Percentiles rank a stretch among this genome's conserved stretches.
Conservation (phyloP, 2,888 invertebrate species). For the Caenorhabditis sp. region DNA sequence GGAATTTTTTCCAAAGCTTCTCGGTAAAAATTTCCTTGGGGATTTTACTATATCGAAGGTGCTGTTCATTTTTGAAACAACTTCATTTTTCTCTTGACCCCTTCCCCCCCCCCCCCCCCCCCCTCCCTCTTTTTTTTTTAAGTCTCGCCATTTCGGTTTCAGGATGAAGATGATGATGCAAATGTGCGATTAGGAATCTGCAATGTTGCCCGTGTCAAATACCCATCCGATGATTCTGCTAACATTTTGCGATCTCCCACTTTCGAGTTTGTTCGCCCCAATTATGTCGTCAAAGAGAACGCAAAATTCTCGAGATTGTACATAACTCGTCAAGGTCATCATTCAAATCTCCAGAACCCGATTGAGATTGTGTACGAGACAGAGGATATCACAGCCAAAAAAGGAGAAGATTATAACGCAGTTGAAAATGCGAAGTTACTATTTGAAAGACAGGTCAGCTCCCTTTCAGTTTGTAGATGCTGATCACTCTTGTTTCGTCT, state of each 20-base stretch:
- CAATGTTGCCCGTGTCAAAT: slow-evolving; percentile 49
- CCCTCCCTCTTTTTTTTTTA: too few species aligned
- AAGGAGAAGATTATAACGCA: slow-evolving; percentile 74
- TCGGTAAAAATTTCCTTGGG: too few species aligned
- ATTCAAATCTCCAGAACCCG: slow-evolving; percentile 10
- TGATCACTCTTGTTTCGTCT: background rate
- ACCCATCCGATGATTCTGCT: slow-evolving; percentile 30
- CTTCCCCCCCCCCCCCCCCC: too few species aligned
- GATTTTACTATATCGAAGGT: too few species aligned
- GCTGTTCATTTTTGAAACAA: too few species aligned
- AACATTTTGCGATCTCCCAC: slow-evolving; percentile 14
- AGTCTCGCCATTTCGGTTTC: too few species aligned
- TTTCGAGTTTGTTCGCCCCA: slow-evolving; percentile 53
- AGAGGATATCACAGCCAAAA: slow-evolving; percentile 75
- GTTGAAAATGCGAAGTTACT: slow-evolving; percentile 32
- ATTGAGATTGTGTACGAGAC: slow-evolving; percentile 74
- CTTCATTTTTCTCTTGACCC: too few species aligned
- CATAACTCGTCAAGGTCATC: slow-evolving; percentile 33
- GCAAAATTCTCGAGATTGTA: slow-evolving; percentile 42
- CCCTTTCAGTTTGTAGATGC: background rate
- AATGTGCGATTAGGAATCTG: slow-evolving; percentile 73
- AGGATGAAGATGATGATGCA: slow-evolving; percentile 53
- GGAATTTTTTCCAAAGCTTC: too few species aligned
- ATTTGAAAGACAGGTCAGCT: slow-evolving; percentile 28
- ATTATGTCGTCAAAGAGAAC: slow-evolving; percentile 57